Base-by-base conservation (phyloP, 37 sponge, comb jelly and placozoan genomes). In the Halisarca cf. caerulea region DNA sequence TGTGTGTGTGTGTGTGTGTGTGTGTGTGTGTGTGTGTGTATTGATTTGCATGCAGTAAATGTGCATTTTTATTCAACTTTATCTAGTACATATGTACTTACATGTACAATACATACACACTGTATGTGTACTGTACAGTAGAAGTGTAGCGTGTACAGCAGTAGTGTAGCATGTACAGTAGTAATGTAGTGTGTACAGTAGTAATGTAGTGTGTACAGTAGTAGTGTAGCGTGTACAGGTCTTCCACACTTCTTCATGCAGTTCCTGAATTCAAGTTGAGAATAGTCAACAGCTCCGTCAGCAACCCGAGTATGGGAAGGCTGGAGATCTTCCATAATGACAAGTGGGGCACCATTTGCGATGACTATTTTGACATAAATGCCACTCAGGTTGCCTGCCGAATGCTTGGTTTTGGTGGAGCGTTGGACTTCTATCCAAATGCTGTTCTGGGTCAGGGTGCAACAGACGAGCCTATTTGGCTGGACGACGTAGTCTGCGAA, bases 261-360 rank as follows among this genome's bases (percentile, higher is more conserved):
- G 77, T n/a, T 18, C 44, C 39, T 21, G 77, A 74, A n/a, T 74
- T 43, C 24, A 74, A 74, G 25, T 6, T 74, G 45, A 32, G 77
- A 36, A 21, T 74, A 11, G 42, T 74, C 45, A 74, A 74, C 24
- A 20, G 2, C 25, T n/a, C 39, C 9, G 40, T 17, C 7, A 37
- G 20, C 25, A 74, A 74, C 24, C 45, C 77, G 15, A 40, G 2
- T 25, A 40, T 21, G 25, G 77, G 77, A 44, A 32, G 42, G 18
- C 77, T 74, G 24, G 77, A 74, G 25, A 24, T 74, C 0, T 38
- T n/a, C 24, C 25, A 44, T 14, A 74, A 41, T 5, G 45, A 40
- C 43, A n/a, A 15, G 14, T 74, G 77, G 77, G 77, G 77, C 25
- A 74, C 77, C 21, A 23, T 74, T 44, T 74, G 77, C 41, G 77